Conservation (phyloP, 2,797 vertebrate species). For the Trachops cirrhosus region DNA sequence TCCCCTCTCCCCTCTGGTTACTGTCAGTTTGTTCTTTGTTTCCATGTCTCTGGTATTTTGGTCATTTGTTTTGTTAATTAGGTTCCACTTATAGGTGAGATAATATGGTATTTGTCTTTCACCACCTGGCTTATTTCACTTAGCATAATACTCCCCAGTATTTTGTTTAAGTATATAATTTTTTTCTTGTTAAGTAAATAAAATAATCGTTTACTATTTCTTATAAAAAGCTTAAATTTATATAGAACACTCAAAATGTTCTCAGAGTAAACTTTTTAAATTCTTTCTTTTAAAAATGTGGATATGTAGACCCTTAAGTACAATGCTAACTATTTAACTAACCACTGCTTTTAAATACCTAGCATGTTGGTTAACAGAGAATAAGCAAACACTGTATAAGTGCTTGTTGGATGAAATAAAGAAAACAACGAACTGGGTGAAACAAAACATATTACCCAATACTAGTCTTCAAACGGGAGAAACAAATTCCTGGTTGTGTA, state of each 20-base stretch:
- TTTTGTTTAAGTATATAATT: not conserved
- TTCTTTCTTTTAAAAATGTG: constrained; percentile 32
- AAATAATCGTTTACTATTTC: constrained; percentile 25
- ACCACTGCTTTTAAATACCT: not conserved
- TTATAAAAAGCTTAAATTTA: constrained; percentile 32
- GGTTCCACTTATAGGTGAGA: no score
- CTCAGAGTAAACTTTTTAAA: constrained; percentile 13
- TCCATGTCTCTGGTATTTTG: no score
- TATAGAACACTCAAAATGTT: constrained; percentile 1
- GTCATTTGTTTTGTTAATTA: no score
- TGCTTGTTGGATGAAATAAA: not conserved
- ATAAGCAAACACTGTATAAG: constrained; percentile 21
- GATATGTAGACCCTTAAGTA: not conserved
- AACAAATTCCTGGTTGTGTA: not conserved
- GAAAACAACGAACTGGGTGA: not conserved
- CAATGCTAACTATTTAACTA: not conserved
- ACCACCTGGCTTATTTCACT: no score
- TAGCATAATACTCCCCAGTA: not conserved
- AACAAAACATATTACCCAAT: not conserved
- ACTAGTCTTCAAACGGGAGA: not conserved
- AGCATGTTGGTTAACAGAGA: not conserved
- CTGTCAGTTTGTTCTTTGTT: no score
- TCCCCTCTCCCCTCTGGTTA: no score
- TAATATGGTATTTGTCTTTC: no score
- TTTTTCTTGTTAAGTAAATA: not conserved